Evolutionary conservation across 2,888 invertebrate genomes (phyloP), one percentile per base, ranked within the genome.

Genomic region (Apamea crenata): DNA sequence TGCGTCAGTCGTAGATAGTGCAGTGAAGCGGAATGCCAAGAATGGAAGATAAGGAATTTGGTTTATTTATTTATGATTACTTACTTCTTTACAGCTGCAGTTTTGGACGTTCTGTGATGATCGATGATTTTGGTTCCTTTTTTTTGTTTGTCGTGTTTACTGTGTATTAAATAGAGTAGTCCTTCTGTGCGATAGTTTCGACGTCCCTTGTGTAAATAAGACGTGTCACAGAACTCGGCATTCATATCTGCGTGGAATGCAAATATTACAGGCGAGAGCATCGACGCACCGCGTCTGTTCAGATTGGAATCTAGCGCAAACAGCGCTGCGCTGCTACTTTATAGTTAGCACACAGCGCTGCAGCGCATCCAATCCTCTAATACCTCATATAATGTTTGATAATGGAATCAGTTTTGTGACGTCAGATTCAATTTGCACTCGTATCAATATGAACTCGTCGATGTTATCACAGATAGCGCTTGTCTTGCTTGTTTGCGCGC

Each of bases 181-280:
- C 1, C 69, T 84, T 77, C 85, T 87, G 77, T 14, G 2, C 18
- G 14, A 10, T n/a, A 65, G 25, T 32, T 50, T 2, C 21, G 14
- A 1, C 10, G 10, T 29, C 14, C 0, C 29, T n/a, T 68, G 74
- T 76, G 81, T 76, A 84, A 87, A 87, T 84, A 87, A 85, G 81
- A 87, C 81, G 73, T 84, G 85, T 87, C 87, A 74, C 73, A 84
- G 77, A 84, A 76, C 75, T 73, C 81, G 59, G 85, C 74, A 81
- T 84, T 85, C 85, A 81, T 85, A 87, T 85, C 87, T 81, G 74
- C 72, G 59, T 61, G 81, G 81, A 85, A 87, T 85, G 87, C 75
- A 87, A 85, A 87, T 84, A 85, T 85, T 71, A 78, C 59, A n/a
- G 83, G 83, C 74, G 77, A 83, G 84, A 77, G 81, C 84, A 80